A percentile compares a stretch with the other conserved stretches of the same genome.
These are phyloP conservation scores for Tipula lateralis DNA, from an alignment of 2,888 invertebrate species.

Conservation along the genomic window DNA sequence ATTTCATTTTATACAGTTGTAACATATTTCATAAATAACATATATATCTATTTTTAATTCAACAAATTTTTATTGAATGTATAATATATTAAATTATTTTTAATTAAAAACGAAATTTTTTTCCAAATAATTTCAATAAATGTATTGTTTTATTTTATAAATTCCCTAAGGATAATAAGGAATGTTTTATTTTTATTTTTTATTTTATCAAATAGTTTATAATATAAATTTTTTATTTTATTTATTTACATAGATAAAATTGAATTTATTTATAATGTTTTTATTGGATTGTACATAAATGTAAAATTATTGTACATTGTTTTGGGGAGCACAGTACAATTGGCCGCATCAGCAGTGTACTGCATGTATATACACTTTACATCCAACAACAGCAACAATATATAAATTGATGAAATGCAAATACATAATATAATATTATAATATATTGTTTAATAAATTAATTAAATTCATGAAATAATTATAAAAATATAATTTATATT, in stretches of 20 bases:
- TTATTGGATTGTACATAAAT: not conserved
- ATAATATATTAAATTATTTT: not conserved
- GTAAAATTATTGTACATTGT: not conserved
- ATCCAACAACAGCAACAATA: no score
- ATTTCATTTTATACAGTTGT: not conserved
- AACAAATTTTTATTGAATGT: not conserved
- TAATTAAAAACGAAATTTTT: not conserved
- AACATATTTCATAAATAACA: not conserved
- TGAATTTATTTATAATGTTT: not conserved
- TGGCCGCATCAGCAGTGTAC: not conserved
- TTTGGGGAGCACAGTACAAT: not conserved
- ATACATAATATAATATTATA: not conserved
- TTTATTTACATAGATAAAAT: not conserved
- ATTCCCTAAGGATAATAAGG: not conserved
- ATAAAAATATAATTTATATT: not conserved
- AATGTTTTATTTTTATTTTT: not conserved
- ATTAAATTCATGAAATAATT: not conserved
- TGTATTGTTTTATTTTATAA: not conserved
- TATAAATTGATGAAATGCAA: not conserved
- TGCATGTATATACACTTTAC: not conserved
- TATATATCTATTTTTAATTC: not conserved
- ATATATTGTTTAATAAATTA: not conserved
- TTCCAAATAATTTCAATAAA: not conserved
- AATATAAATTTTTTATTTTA: no score
- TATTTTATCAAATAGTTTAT: not conserved